Evolutionary conservation across 2,888 invertebrate species (phyloP).

Genomic region (Diloba caeruleocephala): DNA sequence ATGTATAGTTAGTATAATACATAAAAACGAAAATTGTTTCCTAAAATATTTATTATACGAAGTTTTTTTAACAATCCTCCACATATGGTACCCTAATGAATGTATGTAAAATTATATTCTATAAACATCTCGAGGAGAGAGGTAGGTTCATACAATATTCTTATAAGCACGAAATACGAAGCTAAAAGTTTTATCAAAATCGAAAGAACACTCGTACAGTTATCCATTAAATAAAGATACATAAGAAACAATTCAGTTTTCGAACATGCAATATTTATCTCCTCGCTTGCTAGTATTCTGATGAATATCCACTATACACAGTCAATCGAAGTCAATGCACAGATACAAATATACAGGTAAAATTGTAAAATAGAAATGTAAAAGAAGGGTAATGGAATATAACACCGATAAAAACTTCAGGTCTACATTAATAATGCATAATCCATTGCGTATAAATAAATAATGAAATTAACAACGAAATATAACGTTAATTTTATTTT

Average conservation of each 20-base stretch:
- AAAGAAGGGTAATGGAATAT: constrained; percentile 30
- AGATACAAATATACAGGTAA: constrained; percentile 34
- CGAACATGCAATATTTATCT: constrained; percentile 47
- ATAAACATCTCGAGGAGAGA: constrained; percentile 64
- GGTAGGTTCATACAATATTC: constrained; percentile 67
- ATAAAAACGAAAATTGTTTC: constrained; percentile 60
- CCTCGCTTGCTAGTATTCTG: constrained; percentile 39
- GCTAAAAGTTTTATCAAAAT: constrained; percentile 57
- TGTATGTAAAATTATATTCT: constrained; percentile 64
- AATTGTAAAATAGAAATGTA: constrained; percentile 39
- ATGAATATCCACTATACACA: constrained; percentile 39
- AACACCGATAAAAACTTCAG: constrained; percentile 38
- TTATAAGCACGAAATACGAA: constrained; percentile 68
- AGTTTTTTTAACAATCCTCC: constrained; percentile 78
- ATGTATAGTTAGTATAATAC: no score
- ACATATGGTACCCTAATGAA: constrained; percentile 72
- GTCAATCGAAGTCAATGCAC: constrained; percentile 21
- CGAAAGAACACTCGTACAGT: constrained; percentile 51
- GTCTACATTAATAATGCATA: constrained; percentile 27
- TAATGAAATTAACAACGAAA: constrained; percentile 60
- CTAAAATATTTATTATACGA: constrained; percentile 79
- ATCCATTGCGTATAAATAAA: constrained; percentile 49
- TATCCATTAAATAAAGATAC: constrained; percentile 55
- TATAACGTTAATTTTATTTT: constrained; percentile 52
- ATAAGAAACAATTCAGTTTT: constrained; percentile 56